A percentile compares a stretch with the other conserved stretches of the same genome.
Conservation (phyloP, 2,888 invertebrate species). For the Pterostichus madidus region DNA sequence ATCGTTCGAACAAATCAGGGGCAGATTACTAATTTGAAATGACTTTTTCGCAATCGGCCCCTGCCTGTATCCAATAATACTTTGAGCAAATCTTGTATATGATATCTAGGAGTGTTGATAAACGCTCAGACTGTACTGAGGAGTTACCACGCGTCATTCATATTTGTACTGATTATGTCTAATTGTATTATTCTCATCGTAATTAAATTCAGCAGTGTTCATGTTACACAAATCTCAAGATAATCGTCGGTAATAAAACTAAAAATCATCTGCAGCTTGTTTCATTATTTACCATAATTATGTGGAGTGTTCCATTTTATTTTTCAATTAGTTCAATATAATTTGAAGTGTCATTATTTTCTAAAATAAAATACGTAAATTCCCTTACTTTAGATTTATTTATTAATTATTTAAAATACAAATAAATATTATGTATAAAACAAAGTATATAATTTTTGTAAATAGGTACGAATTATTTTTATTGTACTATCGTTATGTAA, state of each 20-base stretch:
- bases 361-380: slow-evolving; percentile 20
- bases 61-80: slow-evolving; percentile 29
- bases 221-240: slow-evolving; percentile 65
- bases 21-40: slow-evolving; percentile 12
- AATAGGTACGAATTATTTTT: slow-evolving; percentile 50
- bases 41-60: background rate
- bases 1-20: slow-evolving; percentile 54
- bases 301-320: background rate
- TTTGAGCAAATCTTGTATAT: slow-evolving; percentile 48
- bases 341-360: slow-evolving; percentile 24
- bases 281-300: slow-evolving; percentile 46
- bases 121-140: slow-evolving; percentile 54
- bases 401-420: slow-evolving; percentile 49
- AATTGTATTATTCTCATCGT: slow-evolving; percentile 64
- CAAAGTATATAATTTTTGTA: slow-evolving; percentile 41
- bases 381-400: slow-evolving; percentile 36
- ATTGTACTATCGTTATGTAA: slow-evolving; percentile 45
- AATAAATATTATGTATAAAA: slow-evolving; percentile 33
- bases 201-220: slow-evolving; percentile 60
- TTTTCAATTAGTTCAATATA: background rate
- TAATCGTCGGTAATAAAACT: slow-evolving; percentile 63
- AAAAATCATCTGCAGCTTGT: slow-evolving; percentile 47
- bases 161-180: slow-evolving; percentile 66
- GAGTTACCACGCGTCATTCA: slow-evolving; percentile 61
- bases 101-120: slow-evolving; percentile 31